phyloP scores from a whole-genome alignment of 2,113 vertebrate species.

The Corythornis madagascariensis region DNA sequence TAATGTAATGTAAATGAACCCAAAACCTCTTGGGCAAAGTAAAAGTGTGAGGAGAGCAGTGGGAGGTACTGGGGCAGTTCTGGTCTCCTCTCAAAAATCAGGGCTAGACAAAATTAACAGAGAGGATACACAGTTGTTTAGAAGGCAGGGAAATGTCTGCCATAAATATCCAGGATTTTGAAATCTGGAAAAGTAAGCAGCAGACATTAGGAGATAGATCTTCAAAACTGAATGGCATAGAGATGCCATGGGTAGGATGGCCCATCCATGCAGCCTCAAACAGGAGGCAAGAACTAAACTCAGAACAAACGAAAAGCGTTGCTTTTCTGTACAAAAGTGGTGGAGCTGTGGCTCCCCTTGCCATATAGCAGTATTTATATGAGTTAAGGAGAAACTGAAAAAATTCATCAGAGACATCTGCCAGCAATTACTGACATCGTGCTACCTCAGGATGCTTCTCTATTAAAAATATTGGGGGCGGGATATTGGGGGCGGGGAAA shows the following conservation, averaged over 20 bases:
- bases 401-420: background rate
- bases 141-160: background rate
- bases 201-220: background rate
- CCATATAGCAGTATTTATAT: background rate
- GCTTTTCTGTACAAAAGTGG: background rate
- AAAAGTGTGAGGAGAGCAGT: background rate
- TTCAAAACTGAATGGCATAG: background rate
- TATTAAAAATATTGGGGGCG: background rate
- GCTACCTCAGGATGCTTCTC: background rate
- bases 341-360: background rate
- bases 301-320: background rate
- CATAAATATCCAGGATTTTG: background rate
- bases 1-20: background rate
- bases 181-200: background rate
- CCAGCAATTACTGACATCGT: background rate
- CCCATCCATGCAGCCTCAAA: background rate
- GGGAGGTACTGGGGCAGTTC: background rate
- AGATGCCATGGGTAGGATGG: background rate
- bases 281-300: background rate
- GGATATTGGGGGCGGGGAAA: background rate
- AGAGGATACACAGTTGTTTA: background rate
- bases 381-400: background rate
- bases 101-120: background rate
- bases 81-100: background rate
- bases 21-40: background rate